Evolutionary conservation across 2,113 vertebrate species (phyloP).

Genomic region (western clawed frog (Xenopus tropicalis)): DNA sequence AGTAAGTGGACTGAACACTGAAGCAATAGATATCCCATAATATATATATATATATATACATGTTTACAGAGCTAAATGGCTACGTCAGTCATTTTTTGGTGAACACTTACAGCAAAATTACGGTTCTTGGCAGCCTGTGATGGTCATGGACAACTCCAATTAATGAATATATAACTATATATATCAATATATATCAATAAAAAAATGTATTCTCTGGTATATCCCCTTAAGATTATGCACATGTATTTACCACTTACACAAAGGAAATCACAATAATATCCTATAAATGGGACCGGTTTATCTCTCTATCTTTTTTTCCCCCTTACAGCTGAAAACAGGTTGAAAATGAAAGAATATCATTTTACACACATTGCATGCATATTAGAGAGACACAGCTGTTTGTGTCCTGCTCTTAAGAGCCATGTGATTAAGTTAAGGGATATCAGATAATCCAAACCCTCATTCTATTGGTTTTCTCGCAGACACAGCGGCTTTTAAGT

Average conservation of each 20-base stretch:
- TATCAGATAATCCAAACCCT: constrained; percentile 91
- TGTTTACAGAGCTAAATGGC: no score
- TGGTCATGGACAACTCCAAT: not conserved
- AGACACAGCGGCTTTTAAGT: constrained; percentile 85
- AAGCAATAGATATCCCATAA: not conserved
- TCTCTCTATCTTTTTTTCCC: constrained; percentile 36
- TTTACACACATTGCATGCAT: constrained; percentile 98
- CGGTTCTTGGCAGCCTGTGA: no score
- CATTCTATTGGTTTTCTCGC: constrained; percentile 71
- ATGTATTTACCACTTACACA: constrained; percentile 65
- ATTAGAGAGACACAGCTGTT: constrained; percentile 98
- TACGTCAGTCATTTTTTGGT: no score
- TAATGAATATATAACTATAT: not conserved
- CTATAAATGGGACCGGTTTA: constrained; percentile 73
- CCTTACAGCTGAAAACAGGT: constrained; percentile 42
- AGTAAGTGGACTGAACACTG: not conserved
- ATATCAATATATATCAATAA: not conserved
- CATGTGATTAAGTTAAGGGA: constrained; percentile 99
- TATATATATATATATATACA: not conserved
- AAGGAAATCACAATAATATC: constrained; percentile 79
- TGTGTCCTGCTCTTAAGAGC: constrained; percentile 96
- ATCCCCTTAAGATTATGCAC: constrained; percentile 75
- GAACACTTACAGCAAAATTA: no score
- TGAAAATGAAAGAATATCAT: constrained; percentile 96
- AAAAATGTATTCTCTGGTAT: constrained; percentile 41